A percentile compares a stretch with the other conserved stretches of the same genome.
These are phyloP conservation scores for Pycnonotus jocosus DNA, from an alignment of 2,113 vertebrate species.

Conservation along the genomic window DNA sequence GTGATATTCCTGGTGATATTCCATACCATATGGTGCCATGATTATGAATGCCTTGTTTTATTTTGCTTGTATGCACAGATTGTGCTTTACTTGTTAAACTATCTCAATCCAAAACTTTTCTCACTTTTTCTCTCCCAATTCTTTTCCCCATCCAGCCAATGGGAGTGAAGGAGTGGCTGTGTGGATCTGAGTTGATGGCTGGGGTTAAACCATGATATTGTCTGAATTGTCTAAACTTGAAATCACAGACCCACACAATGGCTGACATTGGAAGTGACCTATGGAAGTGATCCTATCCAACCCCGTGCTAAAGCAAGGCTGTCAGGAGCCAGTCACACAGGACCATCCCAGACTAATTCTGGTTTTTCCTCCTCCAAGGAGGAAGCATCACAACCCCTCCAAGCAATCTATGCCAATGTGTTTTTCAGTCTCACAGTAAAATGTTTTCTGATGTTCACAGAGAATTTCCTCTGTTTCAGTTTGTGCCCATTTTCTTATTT, in stretches of 20 bases:
- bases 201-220: background rate
- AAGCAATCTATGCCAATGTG: background rate
- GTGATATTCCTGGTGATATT: background rate
- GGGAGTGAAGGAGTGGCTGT: background rate
- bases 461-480: background rate
- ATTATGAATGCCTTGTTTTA: background rate
- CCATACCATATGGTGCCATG: rapidly evolving
- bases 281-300: background rate
- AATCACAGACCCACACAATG: background rate
- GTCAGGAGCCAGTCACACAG: background rate
- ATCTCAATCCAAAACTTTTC: background rate
- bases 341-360: background rate
- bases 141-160: background rate
- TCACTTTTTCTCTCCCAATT: background rate
- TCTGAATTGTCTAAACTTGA: background rate
- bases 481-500: background rate
- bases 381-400: background rate
- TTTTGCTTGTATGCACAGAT: too few relatives aligned
- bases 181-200: background rate
- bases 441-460: background rate
- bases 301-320: rapidly evolving
- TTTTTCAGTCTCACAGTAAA: background rate
- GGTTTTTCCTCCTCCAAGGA: background rate
- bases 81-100: background rate
- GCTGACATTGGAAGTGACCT: background rate